Conservation (phyloP, 2,888 invertebrate species). For the Graphium colonna region DNA sequence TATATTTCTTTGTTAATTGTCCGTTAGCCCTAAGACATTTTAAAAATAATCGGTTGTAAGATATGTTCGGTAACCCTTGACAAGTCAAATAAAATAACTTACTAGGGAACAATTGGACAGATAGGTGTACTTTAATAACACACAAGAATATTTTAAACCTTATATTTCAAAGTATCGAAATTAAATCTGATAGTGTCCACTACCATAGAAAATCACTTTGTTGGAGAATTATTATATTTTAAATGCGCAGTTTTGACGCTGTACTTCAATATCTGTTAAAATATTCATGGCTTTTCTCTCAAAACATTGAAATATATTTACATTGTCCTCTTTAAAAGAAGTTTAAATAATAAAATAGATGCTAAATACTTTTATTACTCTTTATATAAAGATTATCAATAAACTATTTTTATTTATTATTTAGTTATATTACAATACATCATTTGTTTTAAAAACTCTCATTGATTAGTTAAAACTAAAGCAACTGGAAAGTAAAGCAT, state of each 20-base stretch:
- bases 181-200: slow-evolving; percentile 57
- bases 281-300: slow-evolving; percentile 27
- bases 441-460: no score
- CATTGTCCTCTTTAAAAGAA: slow-evolving; percentile 24
- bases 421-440: no score
- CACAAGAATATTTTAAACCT: slow-evolving; percentile 43
- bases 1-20: no score
- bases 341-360: slow-evolving; percentile 26
- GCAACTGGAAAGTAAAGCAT: not conserved
- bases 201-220: slow-evolving; percentile 49
- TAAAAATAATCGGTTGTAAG: no score
- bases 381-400: slow-evolving; percentile 1
- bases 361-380: slow-evolving; percentile 12
- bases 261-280: slow-evolving; percentile 43
- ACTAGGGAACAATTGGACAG: no score
- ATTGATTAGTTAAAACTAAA: no score
- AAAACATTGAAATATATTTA: slow-evolving; percentile 30
- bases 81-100: no score
- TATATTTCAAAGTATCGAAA: slow-evolving; percentile 60
- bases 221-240: slow-evolving; percentile 58
- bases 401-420: not conserved
- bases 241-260: slow-evolving; percentile 49
- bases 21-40: no score
- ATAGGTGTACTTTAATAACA: slow-evolving; percentile 21
- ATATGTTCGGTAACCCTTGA: no score